Base-by-base conservation (phyloP, 2,888 invertebrate species). In the Limenitis camilla region DNA sequence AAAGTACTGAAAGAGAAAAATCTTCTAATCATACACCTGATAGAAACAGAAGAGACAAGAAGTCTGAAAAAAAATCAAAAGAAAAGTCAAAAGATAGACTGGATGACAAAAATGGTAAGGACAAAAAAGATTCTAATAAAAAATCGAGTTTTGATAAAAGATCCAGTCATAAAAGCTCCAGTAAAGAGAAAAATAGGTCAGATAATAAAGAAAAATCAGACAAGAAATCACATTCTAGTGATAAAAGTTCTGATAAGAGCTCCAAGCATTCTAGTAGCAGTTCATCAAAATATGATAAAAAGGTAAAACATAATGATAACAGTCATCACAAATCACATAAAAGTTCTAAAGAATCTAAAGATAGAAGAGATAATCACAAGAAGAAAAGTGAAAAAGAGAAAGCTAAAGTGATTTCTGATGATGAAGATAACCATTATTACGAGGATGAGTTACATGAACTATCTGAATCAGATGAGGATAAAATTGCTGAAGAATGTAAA, bases 401-500 rank as follows among this genome's bases (percentile, higher is more conserved):
- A 39, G 27, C 44, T 28, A 49, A 53, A 30, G 39, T 27, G 40
- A 10, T 38, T 5, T 71, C 71, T 60, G 78, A 79, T 59, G 76
- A 78, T 59, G 66, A 65, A 67, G 72, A 76, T 59, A 67, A 70
- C 60, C 62, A 64, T 58, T 67, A 66, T 52, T 61, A 58, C 46
- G 67, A 68, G 53, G 68, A 69, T 52, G 76, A 81, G 33, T 63
- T 78, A 31, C 66, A 81, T 64, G 78, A 86, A 53, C 63, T 81
- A 36, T 88, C 88, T 49, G 91, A 90, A 63, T 88, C 89, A 29
- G 91, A 92, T 69, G 91, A 92, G 62, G 92, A 91, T 59, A 91
- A 92, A 60, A 91, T 95, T 55, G 92, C 93, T 67, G 91, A 93
- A 64, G 95, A 96, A 78, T 96, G 96, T 76, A 91, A 93, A 68